Evolutionary conservation across 1,140 invertebrate species (phyloP).

Genomic region (Micrasema minimum): DNA sequence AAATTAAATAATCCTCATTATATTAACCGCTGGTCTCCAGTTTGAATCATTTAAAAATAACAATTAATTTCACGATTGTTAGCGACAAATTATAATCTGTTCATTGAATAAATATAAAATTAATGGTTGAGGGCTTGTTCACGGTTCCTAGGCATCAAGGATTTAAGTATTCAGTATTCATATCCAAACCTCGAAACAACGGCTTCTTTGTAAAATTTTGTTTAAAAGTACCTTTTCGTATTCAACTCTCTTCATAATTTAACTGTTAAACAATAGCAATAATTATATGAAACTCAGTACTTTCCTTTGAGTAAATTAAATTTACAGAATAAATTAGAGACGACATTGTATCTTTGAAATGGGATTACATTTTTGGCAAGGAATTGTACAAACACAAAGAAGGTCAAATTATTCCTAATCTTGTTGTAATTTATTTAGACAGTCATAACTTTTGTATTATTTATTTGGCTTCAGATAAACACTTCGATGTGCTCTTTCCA

Average conservation of each 20-base stretch:
- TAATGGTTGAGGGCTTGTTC: too few species aligned
- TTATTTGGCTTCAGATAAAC: conserved; percentile 6
- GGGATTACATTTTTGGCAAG: conserved; percentile 22
- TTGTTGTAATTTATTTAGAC: conserved; percentile 29
- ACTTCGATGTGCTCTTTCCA: neutral
- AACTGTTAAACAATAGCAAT: conserved; percentile 28
- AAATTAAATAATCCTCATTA: too few species aligned
- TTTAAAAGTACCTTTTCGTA: conserved; percentile 23
- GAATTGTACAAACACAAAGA: conserved; percentile 24
- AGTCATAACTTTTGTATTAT: conserved; percentile 23
- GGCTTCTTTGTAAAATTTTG: conserved; percentile 7
- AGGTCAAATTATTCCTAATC: conserved; percentile 24
- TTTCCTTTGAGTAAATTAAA: conserved; percentile 28
- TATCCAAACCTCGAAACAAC: conserved; percentile 17
- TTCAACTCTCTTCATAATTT: conserved; percentile 25
- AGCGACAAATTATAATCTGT: too few species aligned
- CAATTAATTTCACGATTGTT: too few species aligned
- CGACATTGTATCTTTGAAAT: conserved; percentile 22
- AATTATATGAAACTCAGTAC: conserved; percentile 29
- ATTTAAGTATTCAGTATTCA: conserved; percentile 22
- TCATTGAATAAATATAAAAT: too few species aligned
- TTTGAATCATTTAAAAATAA: too few species aligned
- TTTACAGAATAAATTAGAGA: conserved; percentile 26
- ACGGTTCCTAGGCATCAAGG: too few species aligned
- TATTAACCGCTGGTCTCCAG: too few species aligned